A percentile compares a stretch with the other conserved stretches of the same genome.
Evolutionary conservation across 2,113 vertebrate genomes (phyloP).

Genomic region (Rallus limicola): DNA sequence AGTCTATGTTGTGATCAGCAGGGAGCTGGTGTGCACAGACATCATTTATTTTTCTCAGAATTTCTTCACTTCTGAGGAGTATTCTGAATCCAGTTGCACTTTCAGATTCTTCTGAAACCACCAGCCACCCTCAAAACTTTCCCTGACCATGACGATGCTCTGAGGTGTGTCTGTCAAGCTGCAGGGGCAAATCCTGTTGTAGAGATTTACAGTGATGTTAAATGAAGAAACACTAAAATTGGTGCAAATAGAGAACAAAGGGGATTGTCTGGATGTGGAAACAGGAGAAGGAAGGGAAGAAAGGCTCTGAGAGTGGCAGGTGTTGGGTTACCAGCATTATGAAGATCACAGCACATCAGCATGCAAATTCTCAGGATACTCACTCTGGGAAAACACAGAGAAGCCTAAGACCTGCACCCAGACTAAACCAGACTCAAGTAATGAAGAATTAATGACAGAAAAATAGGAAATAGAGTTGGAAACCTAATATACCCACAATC

Average conservation of each 20-base stretch:
- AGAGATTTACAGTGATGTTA: background rate
- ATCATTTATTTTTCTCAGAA: rapidly evolving
- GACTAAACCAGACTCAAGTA: background rate
- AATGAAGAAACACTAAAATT: background rate
- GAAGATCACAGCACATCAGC: background rate
- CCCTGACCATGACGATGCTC: background rate
- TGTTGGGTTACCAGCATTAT: background rate
- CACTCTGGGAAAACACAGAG: background rate
- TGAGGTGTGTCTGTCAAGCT: background rate
- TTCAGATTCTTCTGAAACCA: background rate
- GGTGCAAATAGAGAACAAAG: background rate
- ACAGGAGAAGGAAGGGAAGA: background rate
- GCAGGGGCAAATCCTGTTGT: background rate
- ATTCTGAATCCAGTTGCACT: background rate
- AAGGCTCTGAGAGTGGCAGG: background rate
- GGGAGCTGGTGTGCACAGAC: background rate
- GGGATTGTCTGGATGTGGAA: background rate
- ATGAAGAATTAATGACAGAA: background rate
- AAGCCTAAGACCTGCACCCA: background rate
- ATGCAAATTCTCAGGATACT: background rate
- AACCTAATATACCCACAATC: background rate
- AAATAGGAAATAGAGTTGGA: background rate
- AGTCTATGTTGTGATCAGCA: background rate
- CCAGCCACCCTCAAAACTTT: background rate
- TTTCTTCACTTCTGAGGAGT: background rate